Evolutionary conservation across 2,113 vertebrate species (phyloP), one percentile per base, ranked within the genome.

Genomic region (Nothobranchius furzeri): DNA sequence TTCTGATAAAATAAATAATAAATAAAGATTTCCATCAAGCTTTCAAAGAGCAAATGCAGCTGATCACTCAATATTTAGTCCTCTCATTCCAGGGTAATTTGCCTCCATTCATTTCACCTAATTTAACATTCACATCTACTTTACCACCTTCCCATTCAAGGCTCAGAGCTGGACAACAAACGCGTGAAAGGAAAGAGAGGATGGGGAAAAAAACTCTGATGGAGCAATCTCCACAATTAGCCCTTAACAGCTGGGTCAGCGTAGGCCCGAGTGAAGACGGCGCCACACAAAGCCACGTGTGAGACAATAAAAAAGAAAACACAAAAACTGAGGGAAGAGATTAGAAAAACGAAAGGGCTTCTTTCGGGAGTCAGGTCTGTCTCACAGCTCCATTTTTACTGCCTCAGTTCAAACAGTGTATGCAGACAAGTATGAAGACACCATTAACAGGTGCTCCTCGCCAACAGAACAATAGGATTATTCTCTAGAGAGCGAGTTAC

Each of bases 181-280:
- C 96, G 94, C 93, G 94, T 87, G 90, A 94, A 93, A 94, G 94
- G 73, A 87, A 82, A 88, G 82, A 82, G 79, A 79, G 71, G 76
- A 40, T 30, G 51, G 55, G 55, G 55, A 3, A 14, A 15, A 80
- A 59, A 76, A 81, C 75, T 86, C 73, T 85, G 73, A 83, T 69
- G 94, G 94, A 94, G 93, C 94, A 96, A 96, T 97, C 94, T 96
- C 92, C 93, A 96, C 96, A 97, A 97, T 98, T 96, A 98, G 95
- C 90, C 92, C 93, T 93, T 58, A 96, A 95, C 94, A 94, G 95
- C 93, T 93, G 94, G 93, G 93, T 95, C 92, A 92, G 93, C 7
- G 37, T 40, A 45, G 92, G 93, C 17, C 48, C 17, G 89, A 92
- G 91, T 92, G 92, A 93, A 94, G 95, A 94, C 93, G 86, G 94